phyloP scores from a whole-genome alignment of 2,888 invertebrate genomes.

The Pteria penguin region DNA sequence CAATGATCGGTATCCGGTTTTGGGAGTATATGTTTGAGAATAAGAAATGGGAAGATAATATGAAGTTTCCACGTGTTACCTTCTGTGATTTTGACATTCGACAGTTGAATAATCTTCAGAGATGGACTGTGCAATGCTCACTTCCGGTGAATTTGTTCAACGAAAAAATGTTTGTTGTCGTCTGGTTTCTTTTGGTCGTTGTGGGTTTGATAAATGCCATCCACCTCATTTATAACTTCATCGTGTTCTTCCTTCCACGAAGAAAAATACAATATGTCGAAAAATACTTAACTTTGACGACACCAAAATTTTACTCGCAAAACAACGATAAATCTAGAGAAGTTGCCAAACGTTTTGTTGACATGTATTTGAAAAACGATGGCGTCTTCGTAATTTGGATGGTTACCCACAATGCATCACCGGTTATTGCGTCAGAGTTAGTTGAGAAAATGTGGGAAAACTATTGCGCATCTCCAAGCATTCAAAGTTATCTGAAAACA shows the following conservation, averaged over 20 bases:
- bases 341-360: slow-evolving; percentile 58
- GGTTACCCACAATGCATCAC: slow-evolving; percentile 64
- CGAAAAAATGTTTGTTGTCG: slow-evolving; percentile 72
- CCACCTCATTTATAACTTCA: slow-evolving; percentile 64
- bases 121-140: slow-evolving; percentile 71
- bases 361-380: slow-evolving; percentile 70
- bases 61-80: slow-evolving; percentile 66
- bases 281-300: slow-evolving; percentile 67
- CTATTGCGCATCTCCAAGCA: slow-evolving; percentile 6
- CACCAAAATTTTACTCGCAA: slow-evolving; percentile 2
- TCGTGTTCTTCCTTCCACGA: slow-evolving; percentile 60
- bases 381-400: slow-evolving; percentile 70
- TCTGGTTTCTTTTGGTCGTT: slow-evolving; percentile 72
- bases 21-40: slow-evolving; percentile 52
- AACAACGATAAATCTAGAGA: slow-evolving; percentile 1
- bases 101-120: slow-evolving; percentile 70
- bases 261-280: slow-evolving; percentile 61
- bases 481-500: background rate
- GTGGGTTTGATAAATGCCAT: slow-evolving; percentile 58
- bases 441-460: slow-evolving; percentile 34
- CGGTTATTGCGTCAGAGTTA: slow-evolving; percentile 34
- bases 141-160: slow-evolving; percentile 74
- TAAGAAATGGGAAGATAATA: slow-evolving; percentile 59
- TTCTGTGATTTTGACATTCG: slow-evolving; percentile 75
- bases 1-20: slow-evolving; percentile 69